Conservation (phyloP, 2,797 vertebrate species). For the Phoxinus dragarum region DNA sequence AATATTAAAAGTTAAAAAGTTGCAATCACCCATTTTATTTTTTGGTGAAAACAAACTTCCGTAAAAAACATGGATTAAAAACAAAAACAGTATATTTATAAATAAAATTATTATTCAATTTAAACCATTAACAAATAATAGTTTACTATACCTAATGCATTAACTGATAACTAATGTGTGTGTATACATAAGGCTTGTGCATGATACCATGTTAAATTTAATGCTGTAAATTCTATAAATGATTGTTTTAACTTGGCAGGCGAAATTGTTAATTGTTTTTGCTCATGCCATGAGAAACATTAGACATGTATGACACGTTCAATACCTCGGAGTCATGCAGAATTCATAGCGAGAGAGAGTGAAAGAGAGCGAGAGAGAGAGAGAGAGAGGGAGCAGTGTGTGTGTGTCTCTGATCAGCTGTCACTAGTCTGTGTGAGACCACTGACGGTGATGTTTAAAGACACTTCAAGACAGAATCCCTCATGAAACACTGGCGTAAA, state of each 20-base stretch:
- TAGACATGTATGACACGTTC: slow-evolving; percentile 11
- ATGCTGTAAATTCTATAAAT: background rate
- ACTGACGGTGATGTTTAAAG: slow-evolving; percentile 18
- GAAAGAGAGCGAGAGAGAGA: background rate
- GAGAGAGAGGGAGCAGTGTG: too few species aligned
- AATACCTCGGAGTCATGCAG: background rate
- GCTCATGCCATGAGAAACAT: background rate
- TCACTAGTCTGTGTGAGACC: slow-evolving; percentile 5
- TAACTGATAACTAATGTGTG: background rate
- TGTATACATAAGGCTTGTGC: background rate
- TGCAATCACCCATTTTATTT: background rate
- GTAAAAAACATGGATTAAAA: background rate
- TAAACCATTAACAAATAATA: background rate
- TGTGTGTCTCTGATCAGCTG: slow-evolving; percentile 20
- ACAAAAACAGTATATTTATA: background rate
- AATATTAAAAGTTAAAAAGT: background rate
- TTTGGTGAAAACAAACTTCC: background rate
- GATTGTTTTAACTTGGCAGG: background rate
- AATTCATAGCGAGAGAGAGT: background rate
- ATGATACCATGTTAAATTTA: background rate
- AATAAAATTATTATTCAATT: background rate
- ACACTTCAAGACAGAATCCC: slow-evolving; percentile 20
- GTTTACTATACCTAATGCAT: background rate
- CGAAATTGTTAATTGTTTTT: background rate
- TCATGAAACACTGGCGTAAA: background rate